Conservation (phyloP, 2,888 invertebrate species). For the Pyrrhia umbra region DNA sequence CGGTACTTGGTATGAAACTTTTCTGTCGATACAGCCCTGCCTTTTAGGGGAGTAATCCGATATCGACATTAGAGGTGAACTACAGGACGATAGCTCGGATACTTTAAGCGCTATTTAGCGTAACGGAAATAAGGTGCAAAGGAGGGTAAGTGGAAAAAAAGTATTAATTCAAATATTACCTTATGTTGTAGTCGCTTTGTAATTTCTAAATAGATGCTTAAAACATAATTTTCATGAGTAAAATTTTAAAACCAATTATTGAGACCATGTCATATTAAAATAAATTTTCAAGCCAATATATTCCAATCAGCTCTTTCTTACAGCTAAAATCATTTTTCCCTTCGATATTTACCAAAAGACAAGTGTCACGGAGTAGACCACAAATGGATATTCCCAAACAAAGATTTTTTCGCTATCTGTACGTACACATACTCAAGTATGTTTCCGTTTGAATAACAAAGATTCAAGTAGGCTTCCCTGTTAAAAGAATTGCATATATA, state of each 20-base stretch:
- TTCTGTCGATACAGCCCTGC: conserved; percentile 44
- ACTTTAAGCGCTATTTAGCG: conserved; percentile 57
- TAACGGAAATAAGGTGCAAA: conserved; percentile 5
- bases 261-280: not conserved
- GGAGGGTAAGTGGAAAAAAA: conserved; percentile 28
- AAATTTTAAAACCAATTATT: conserved; percentile 17
- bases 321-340: too few relatives aligned
- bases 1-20: conserved; percentile 23
- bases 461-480: too few relatives aligned
- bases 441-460: too few relatives aligned
- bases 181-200: conserved; percentile 8
- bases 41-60: conserved; percentile 74
- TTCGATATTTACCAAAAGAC: too few relatives aligned
- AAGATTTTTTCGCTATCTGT: too few relatives aligned
- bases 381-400: not conserved
- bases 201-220: conserved; percentile 20
- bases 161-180: conserved; percentile 39
- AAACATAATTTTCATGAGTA: conserved; percentile 26
- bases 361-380: not conserved
- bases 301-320: not conserved
- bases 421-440: too few relatives aligned
- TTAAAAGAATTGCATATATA: too few relatives aligned
- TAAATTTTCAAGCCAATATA: not conserved
- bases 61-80: conserved; percentile 75
- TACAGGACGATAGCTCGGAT: conserved; percentile 66